Evolutionary conservation across 1,140 invertebrate genomes (phyloP).

Genomic region (Dermatophagoides farinae): DNA sequence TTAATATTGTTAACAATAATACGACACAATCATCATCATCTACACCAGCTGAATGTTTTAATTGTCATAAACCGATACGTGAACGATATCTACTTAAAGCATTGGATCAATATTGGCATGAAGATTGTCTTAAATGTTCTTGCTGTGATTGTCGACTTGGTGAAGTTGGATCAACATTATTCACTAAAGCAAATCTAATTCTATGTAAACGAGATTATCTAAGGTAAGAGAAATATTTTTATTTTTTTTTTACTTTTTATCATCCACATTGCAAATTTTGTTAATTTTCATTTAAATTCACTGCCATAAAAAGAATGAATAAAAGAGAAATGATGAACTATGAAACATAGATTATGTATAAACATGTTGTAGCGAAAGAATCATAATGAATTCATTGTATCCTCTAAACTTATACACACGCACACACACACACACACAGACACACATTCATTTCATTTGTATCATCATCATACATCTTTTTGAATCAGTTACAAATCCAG

Average conservation of each 20-base stretch:
- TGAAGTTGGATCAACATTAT: conserved; percentile 73
- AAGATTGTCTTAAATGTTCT: conserved; percentile 77
- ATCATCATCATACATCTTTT: too few species aligned
- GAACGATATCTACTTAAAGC: conserved; percentile 34
- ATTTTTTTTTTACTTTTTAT: background rate
- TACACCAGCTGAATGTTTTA: conserved; percentile 23
- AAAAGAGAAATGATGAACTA: too few species aligned
- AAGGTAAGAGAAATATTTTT: conserved; percentile 37
- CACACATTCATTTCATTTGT: too few species aligned
- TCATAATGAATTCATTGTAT: too few species aligned
- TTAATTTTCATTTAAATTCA: too few species aligned
- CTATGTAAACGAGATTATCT: conserved; percentile 68
- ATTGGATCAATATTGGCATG: conserved; percentile 74
- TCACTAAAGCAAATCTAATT: conserved; percentile 75
- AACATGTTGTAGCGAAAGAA: too few species aligned
- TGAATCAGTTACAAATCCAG: too few species aligned
- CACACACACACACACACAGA: too few species aligned
- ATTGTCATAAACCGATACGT: conserved; percentile 30
- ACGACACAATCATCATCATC: background rate
- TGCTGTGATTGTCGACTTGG: conserved; percentile 76
- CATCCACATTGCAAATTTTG: too few species aligned
- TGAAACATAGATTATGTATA: too few species aligned
- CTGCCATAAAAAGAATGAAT: too few species aligned
- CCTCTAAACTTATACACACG: too few species aligned
- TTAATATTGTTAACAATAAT: background rate